phyloP scores from a whole-genome alignment of 2,888 invertebrate species.

The Troilus luridus region DNA sequence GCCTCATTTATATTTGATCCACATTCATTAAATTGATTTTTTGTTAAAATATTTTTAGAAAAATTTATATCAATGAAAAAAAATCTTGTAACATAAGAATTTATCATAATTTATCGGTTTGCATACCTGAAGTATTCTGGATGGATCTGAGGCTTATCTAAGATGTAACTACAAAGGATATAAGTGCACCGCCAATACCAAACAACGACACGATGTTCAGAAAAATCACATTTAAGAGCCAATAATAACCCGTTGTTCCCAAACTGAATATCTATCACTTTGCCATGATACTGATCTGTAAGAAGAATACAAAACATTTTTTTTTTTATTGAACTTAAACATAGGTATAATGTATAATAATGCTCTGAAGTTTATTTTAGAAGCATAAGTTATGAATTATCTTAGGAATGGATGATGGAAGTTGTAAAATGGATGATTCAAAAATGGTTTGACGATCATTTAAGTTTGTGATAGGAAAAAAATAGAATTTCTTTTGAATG shows the following conservation, averaged over 20 bases:
- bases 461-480: too few relatives aligned
- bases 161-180: not conserved
- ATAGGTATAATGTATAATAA: not conserved
- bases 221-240: conserved; percentile 26
- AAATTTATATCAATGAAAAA: too few relatives aligned
- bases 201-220: conserved; percentile 35
- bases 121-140: conserved; percentile 27
- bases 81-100: not conserved
- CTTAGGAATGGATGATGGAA: not conserved
- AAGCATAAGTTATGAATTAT: not conserved
- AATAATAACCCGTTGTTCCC: conserved; percentile 22
- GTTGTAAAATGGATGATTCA: not conserved
- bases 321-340: not conserved
- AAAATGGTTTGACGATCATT: too few relatives aligned
- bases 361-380: not conserved
- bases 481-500: too few relatives aligned
- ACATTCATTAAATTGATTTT: not conserved
- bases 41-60: too few relatives aligned
- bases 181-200: conserved; percentile 40
- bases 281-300: conserved; percentile 29
- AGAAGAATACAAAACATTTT: not conserved
- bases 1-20: not conserved
- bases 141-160: conserved; percentile 28
- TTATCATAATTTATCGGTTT: not conserved
- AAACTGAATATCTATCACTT: conserved; percentile 35